phyloP scores from a whole-genome alignment of 2,113 vertebrate genomes.

The Caracal caracal region DNA sequence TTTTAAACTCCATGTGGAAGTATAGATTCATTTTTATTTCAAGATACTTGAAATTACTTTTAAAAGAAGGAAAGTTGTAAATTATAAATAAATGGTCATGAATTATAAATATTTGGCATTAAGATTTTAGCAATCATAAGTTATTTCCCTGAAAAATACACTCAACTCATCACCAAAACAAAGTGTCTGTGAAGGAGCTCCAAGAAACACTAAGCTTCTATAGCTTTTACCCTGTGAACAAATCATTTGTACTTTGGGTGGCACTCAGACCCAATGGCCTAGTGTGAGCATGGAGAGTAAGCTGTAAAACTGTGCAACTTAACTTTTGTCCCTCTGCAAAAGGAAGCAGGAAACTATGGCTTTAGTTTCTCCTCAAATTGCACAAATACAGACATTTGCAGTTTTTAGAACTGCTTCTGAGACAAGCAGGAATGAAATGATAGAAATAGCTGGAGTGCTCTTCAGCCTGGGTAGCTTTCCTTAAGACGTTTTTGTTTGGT shows the following conservation, averaged over 20 bases:
- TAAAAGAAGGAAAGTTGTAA: conserved; percentile 43
- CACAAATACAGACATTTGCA: not conserved
- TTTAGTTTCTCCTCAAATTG: not conserved
- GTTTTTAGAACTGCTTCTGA: conserved; percentile 20
- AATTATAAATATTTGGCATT: conserved; percentile 65
- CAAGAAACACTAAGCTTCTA: not conserved
- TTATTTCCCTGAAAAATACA: conserved; percentile 8
- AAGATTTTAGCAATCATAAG: conserved; percentile 28
- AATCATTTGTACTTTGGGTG: not conserved
- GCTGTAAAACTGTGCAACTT: not conserved
- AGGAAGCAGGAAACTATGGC: not conserved
- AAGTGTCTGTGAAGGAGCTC: not conserved
- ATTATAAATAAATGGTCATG: conserved; percentile 54
- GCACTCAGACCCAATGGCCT: not conserved
- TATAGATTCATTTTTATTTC: conserved; percentile 47
- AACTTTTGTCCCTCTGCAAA: not conserved
- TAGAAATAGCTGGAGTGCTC: not conserved
- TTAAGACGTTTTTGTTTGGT: not conserved
- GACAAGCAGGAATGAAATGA: not conserved
- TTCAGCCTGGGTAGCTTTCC: not conserved
- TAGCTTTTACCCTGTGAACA: not conserved
- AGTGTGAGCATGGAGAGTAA: not conserved
- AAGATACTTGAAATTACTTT: conserved; percentile 53
- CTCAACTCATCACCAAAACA: conserved; percentile 9
- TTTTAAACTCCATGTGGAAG: conserved; percentile 31